Conservation (phyloP, 2,888 invertebrate genomes). For the Melinaea menophilus region DNA sequence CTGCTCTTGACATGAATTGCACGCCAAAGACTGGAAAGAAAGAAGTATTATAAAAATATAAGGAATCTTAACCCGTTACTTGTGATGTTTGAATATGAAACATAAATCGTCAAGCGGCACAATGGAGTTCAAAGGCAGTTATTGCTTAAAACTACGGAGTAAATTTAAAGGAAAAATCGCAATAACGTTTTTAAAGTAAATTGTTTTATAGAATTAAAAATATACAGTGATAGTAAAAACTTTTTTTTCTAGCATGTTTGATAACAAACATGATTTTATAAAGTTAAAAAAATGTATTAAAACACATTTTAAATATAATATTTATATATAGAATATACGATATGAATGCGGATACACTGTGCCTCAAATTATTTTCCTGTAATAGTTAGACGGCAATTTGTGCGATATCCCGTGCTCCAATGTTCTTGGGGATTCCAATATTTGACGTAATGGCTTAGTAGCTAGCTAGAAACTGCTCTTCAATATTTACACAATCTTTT, state of each 20-base stretch:
- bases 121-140: neutral
- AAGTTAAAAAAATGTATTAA: too few relatives aligned
- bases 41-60: conserved; percentile 1
- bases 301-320: too few relatives aligned
- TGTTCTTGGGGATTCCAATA: conserved; percentile 22
- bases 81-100: conserved; percentile 3
- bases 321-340: too few relatives aligned
- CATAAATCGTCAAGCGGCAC: conserved; percentile 1
- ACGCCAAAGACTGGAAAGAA: conserved; percentile 12
- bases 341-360: neutral
- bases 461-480: neutral
- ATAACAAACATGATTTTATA: too few relatives aligned
- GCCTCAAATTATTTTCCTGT: conserved; percentile 18
- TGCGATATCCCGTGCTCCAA: conserved; percentile 13
- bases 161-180: too few relatives aligned
- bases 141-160: too few relatives aligned
- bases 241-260: too few relatives aligned
- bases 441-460: conserved; percentile 6
- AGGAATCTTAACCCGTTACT: neutral
- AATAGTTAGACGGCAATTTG: conserved; percentile 23
- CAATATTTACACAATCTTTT: neutral
- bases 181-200: too few relatives aligned
- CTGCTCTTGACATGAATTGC: conserved; percentile 24
- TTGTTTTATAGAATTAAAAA: too few relatives aligned
- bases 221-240: too few relatives aligned